Base-by-base conservation (phyloP, 1,140 invertebrate genomes). In the Elysia chlorotica region DNA sequence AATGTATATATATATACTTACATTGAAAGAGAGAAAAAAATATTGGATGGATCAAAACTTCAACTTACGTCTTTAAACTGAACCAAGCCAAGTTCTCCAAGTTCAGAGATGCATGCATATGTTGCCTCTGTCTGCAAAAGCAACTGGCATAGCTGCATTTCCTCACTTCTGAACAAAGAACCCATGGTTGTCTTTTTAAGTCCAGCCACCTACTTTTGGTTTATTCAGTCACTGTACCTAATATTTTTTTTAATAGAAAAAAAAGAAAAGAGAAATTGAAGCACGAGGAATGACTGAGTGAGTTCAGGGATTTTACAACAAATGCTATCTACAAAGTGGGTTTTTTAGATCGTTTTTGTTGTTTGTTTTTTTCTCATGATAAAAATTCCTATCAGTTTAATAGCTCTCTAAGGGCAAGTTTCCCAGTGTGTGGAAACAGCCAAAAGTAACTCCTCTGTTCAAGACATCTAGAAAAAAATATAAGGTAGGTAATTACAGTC, bases 61-160 rank as follows among this genome's bases (percentile, higher is more conserved):
- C 6, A 30, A 81, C 81, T 84, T 79, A 88, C 83, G 83, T 88
- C 86, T 76, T 83, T 82, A 71, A 88, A 88, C 79, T 88, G 87
- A 2, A 87, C 85, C 37, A 87, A 63, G 68, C 88, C 88, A 10
- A 88, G 75, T 76, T 88, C 87, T 33, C 88, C 88, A 0, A 89
- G 80, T 71, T 89, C 86, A 6, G 87, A 85, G 21, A 88, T 81
- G 77, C 85, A 86, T 25, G 84, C 76, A 70, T 87, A 89, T 4
- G 85, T 81, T 33, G 87, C 85, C 65, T 88, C 87, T 31, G 85
- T 80, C 75, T 89, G 88, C 30, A 89, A 79, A 75, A 87, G 88
- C 33, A 89, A 74, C 74, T 88, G 87, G 76, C 88, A 89, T 61
- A 89, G 74, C 21, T 81, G 82, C 89, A 89, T 89, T 76, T 89